A percentile compares a stretch with the other conserved stretches of the same genome.
These are phyloP conservation scores for Phylloscopus collybita DNA, from an alignment of 2,797 vertebrate genomes.

Conservation along the genomic window DNA sequence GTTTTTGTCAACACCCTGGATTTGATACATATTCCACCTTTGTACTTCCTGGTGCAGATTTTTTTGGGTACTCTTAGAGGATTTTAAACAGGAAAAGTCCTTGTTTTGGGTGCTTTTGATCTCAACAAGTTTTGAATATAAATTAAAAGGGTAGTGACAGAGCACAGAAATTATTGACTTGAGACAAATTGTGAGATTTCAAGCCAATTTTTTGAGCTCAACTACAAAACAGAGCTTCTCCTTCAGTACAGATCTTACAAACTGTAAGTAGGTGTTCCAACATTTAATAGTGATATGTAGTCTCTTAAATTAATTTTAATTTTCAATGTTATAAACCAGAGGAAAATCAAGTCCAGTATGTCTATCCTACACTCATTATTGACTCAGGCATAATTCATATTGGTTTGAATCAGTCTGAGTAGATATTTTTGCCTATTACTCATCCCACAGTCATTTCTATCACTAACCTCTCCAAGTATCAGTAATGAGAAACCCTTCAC, in stretches of 20 bases:
- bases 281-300: not conserved
- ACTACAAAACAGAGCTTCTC: not conserved
- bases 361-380: slow-evolving; percentile 5
- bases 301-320: slow-evolving; percentile 14
- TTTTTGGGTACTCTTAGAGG: not conserved
- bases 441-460: slow-evolving; percentile 30
- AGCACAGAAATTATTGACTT: not conserved
- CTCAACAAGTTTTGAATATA: not conserved
- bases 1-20: not conserved
- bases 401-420: slow-evolving; percentile 39
- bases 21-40: not conserved
- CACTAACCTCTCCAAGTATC: slow-evolving; percentile 18
- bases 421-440: slow-evolving; percentile 41
- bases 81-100: not conserved
- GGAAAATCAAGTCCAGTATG: slow-evolving; percentile 23
- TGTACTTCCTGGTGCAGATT: not conserved
- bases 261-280: not conserved
- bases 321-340: not conserved
- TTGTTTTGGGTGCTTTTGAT: not conserved
- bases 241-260: not conserved
- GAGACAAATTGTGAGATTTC: not conserved
- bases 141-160: not conserved
- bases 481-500: slow-evolving; percentile 9
- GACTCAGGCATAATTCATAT: slow-evolving; percentile 34
- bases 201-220: not conserved